Conservation (phyloP, 2,888 invertebrate genomes). For the Theristus sp. region DNA sequence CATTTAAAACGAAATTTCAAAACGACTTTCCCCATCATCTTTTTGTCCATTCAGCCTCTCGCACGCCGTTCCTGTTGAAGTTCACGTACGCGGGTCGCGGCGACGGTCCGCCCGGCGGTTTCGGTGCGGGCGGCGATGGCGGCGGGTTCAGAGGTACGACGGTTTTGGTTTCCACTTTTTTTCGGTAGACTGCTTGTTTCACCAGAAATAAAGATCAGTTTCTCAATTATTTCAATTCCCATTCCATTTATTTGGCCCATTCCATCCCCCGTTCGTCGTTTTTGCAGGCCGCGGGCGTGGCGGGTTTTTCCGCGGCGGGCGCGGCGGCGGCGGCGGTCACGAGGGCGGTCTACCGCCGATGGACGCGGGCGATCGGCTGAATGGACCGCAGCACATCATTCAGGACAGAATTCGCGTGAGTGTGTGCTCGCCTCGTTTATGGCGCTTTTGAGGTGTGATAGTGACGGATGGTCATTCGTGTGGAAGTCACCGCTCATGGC, state of each 20-base stretch:
- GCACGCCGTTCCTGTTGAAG: slow-evolving; percentile 94
- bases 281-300: slow-evolving; percentile 52
- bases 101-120: neutral
- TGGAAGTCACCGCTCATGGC: too few relatives aligned
- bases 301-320: slow-evolving; percentile 53
- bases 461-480: too few relatives aligned
- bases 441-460: too few relatives aligned
- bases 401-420: slow-evolving; percentile 83
- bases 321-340: slow-evolving; percentile 42
- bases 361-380: slow-evolving; percentile 27
- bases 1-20: too few relatives aligned
- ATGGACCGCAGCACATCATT: slow-evolving; percentile 87
- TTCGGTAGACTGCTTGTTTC: too few relatives aligned
- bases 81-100: slow-evolving; percentile 50
- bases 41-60: slow-evolving; percentile 47
- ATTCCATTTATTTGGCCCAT: too few relatives aligned
- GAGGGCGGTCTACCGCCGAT: too few relatives aligned
- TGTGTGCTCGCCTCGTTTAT: too few relatives aligned
- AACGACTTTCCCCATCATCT: too few relatives aligned
- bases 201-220: too few relatives aligned
- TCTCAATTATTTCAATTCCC: too few relatives aligned
- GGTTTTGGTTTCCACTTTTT: neutral
- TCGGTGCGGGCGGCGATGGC: neutral
- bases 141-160: neutral
- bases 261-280: neutral